phyloP scores from a whole-genome alignment of 1,140 invertebrate species.

The Phenacoccus solenopsis region DNA sequence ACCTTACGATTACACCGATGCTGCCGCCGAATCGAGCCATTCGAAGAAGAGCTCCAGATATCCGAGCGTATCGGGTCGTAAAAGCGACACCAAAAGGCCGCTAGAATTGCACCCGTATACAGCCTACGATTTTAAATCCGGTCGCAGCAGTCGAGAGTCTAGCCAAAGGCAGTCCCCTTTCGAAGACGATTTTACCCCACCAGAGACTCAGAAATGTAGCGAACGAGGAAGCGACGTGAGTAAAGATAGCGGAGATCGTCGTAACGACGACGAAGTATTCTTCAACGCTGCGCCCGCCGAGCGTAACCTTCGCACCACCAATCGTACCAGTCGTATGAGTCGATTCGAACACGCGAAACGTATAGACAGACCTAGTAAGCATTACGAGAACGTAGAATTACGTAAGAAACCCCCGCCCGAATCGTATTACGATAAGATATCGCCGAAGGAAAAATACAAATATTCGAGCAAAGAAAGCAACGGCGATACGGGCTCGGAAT shows the following conservation, averaged over 20 bases:
- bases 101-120: conserved; percentile 17
- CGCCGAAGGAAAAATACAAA: background rate
- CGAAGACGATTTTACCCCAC: conserved; percentile 57
- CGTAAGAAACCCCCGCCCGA: background rate
- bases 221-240: conserved; percentile 26
- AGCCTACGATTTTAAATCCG: background rate
- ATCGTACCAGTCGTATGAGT: background rate
- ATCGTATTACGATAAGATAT: background rate
- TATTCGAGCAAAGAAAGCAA: conserved; percentile 4
- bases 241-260: background rate
- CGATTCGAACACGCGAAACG: background rate
- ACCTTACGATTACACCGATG: conserved; percentile 24
- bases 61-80: background rate
- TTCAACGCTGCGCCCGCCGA: background rate
- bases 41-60: conserved; percentile 25
- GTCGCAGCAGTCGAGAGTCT: background rate
- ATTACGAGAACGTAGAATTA: conserved; percentile 1
- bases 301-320: background rate
- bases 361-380: background rate
- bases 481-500: background rate
- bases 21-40: conserved; percentile 27
- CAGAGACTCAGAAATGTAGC: conserved; percentile 31
- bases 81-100: conserved; percentile 17
- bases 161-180: conserved; percentile 44
- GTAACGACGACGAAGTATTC: background rate